These are phyloP conservation scores for Muricea muricata DNA, from an alignment of 92 coral and sea anemone species.

Conservation along the genomic window DNA sequence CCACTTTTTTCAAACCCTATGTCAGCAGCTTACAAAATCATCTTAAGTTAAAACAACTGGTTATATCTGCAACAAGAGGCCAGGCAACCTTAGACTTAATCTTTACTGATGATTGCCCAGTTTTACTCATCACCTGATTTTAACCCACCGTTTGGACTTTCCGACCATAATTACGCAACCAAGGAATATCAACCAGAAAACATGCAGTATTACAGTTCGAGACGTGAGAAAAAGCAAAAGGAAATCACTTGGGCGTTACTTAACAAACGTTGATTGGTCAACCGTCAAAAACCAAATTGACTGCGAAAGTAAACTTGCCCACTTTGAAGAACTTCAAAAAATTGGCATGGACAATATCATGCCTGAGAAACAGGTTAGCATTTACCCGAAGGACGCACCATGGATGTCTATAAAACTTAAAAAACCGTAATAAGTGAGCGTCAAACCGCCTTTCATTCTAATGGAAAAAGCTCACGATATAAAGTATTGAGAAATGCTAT, in stretches of 20 bases:
- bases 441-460: conserved; percentile 48
- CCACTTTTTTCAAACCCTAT: conserved; percentile 36
- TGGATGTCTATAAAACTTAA: conserved; percentile 66
- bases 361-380: conserved; percentile 43
- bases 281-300: not conserved
- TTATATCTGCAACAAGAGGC: conserved; percentile 33
- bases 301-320: conserved; percentile 35
- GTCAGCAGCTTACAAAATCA: conserved; percentile 18
- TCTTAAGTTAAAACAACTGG: conserved; percentile 44
- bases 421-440: conserved; percentile 38
- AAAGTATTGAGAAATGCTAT: conserved; percentile 40
- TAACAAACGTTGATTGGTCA: conserved; percentile 46
- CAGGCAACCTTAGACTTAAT: conserved; percentile 38
- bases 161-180: conserved; percentile 29
- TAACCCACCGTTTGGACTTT: conserved; percentile 52
- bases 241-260: conserved; percentile 46
- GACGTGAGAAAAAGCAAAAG: conserved; percentile 22
- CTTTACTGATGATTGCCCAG: not conserved
- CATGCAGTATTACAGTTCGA: conserved; percentile 1
- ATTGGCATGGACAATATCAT: conserved; percentile 50
- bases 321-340: conserved; percentile 20
- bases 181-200: conserved; percentile 4
- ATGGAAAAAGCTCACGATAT: conserved; percentile 14
- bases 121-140: conserved; percentile 14
- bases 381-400: conserved; percentile 60